A percentile compares a stretch with the other conserved stretches of the same genome.
phyloP scores from a whole-genome alignment of 2,888 invertebrate species.

The Eupithecia exiguata region DNA sequence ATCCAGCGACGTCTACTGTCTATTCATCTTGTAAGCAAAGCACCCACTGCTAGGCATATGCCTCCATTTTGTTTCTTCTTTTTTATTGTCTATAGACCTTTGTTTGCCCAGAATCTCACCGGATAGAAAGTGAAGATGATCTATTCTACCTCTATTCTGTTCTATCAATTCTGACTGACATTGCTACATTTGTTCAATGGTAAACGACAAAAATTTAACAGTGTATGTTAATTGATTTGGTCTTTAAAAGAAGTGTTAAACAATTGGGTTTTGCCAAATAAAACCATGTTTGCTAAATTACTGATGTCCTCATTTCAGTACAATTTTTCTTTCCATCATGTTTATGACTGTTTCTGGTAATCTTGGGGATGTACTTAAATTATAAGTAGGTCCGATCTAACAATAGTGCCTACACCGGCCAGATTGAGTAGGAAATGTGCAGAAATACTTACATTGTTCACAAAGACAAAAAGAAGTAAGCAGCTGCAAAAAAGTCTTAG shows the following conservation, averaged over 20 bases:
- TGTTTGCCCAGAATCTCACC: no score
- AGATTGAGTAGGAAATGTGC: neutral
- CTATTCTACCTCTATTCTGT: no score
- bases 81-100: no score
- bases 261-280: neutral
- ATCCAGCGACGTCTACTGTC: neutral
- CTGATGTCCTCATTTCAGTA: neutral
- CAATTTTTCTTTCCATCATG: no score
- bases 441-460: conserved; percentile 5
- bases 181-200: neutral
- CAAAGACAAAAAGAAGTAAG: neutral
- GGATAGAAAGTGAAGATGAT: no score
- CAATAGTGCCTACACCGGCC: no score
- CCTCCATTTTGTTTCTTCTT: no score
- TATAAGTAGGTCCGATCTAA: neutral
- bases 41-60: neutral
- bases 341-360: neutral
- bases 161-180: neutral
- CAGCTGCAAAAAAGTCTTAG: conserved; percentile 5
- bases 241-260: neutral
- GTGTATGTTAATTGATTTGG: neutral
- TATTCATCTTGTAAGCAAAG: neutral
- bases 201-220: neutral
- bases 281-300: neutral
- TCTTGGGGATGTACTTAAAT: neutral